phyloP scores from a whole-genome alignment of 2,888 invertebrate genomes.

The Aphodius sticticus region DNA sequence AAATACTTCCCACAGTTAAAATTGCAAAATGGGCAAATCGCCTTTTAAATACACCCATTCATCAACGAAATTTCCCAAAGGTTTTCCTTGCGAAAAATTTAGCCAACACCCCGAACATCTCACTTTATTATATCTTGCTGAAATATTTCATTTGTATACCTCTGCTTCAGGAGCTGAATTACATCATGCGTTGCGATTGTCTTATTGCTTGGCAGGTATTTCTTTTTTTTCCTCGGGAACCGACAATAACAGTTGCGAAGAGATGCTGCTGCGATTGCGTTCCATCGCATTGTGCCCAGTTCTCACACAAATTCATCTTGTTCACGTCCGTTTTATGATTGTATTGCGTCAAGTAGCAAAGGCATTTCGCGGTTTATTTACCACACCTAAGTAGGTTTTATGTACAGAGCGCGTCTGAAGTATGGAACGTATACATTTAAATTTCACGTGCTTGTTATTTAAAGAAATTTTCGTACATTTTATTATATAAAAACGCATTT shows the following conservation, averaged over 20 bases:
- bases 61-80: neutral
- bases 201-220: neutral
- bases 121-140: neutral
- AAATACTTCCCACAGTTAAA: neutral
- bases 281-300: neutral
- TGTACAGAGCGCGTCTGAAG: no score
- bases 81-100: neutral
- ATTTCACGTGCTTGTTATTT: no score
- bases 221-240: neutral
- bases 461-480: no score
- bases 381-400: neutral
- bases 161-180: neutral
- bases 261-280: neutral
- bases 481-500: no score
- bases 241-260: neutral
- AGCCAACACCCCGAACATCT: neutral
- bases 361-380: neutral
- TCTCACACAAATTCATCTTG: constrained; percentile 4
- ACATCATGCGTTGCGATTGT: constrained; percentile 4
- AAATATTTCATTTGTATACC: neutral
- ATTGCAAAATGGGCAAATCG: neutral
- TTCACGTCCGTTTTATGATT: neutral
- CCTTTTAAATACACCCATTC: neutral
- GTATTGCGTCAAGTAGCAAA: neutral
- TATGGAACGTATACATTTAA: no score